Evolutionary conservation across 2,888 invertebrate genomes (phyloP), one percentile per base, ranked within the genome.

Genomic region (Campoplex capitator): DNA sequence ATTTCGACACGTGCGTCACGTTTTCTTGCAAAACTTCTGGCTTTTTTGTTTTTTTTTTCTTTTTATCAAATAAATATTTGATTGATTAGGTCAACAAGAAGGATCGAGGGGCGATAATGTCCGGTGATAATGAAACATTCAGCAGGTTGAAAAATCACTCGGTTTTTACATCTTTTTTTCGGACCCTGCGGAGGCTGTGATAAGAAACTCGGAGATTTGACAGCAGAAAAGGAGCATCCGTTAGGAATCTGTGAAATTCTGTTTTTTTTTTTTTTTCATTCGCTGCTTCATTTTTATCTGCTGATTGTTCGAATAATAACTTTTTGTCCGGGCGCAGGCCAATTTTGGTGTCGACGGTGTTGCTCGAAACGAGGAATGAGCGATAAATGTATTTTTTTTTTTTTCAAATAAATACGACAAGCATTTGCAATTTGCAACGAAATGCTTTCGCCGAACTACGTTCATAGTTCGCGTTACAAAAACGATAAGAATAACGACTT

Each of bases 1-100:
- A 38, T 42, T 76, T 65, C 42, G 35, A 23, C 76, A 65, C 76
- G 65, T 65, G 62, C 23, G 18, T 75, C 62, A 38, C 42, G 28
- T 62, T 42, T 62, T 28, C 58, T 62, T n/a, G 32, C 35, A 7
- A 45, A 74, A 32, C 23, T n/a, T 62, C 62, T 62, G 9, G 6
- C 38, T 38, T 16, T 32, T 32, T 23, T 23, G 23, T 23, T 23
- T 23, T 23, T 23, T 23, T 23, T 23, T 23, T 23, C 0, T 28
- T 62, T 62, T 62, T 62, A 62, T 62, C 62, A 62, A 62, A 62
- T 28, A 4, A 38, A 68, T 16, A 62, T 62, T 56, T 23, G n/a
- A 71, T 71, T 71, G 71, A 38, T 38, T 68, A 42, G 16, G 11
- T 13, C 48, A 16, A 71, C 28, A 48, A 16, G 1, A 7, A 3